Conservation (phyloP, 2,888 invertebrate species). For the Zele albiditarsus region DNA sequence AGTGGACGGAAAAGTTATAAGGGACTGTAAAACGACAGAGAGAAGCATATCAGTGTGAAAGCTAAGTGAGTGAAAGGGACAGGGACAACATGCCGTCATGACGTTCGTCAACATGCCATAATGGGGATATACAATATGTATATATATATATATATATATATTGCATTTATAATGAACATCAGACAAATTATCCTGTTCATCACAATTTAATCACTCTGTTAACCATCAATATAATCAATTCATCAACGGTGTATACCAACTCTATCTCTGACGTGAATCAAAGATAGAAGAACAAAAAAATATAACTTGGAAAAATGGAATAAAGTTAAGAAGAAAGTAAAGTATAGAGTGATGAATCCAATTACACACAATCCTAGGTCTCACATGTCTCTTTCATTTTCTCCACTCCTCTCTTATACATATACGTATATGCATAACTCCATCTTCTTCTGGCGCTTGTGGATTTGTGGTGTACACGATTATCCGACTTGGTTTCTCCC, state of each 20-base stretch:
- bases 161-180: not conserved
- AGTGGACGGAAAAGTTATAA: conserved; percentile 60
- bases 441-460: conserved; percentile 53
- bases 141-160: not conserved
- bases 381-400: conserved; percentile 34
- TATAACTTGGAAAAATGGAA: not conserved
- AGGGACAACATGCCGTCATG: not conserved
- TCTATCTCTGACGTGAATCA: not conserved
- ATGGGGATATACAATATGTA: not conserved
- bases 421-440: conserved; percentile 19
- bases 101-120: conserved; percentile 1
- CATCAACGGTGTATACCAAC: not conserved
- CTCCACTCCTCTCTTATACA: conserved; percentile 42
- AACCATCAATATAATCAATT: not conserved
- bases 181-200: not conserved
- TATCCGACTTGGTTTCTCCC: conserved; percentile 50
- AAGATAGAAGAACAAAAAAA: not conserved
- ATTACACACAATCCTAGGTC: conserved; percentile 64
- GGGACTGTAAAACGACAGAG: conserved; percentile 59
- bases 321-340: not conserved
- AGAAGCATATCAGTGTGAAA: not conserved
- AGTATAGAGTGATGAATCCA: conserved; percentile 64
- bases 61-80: not conserved
- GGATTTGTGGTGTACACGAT: conserved; percentile 64
- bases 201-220: not conserved